A percentile compares a stretch with the other conserved stretches of the same genome.
Conservation (phyloP, 2,113 vertebrate genomes). For the Pseudorectes ferrugineus region DNA sequence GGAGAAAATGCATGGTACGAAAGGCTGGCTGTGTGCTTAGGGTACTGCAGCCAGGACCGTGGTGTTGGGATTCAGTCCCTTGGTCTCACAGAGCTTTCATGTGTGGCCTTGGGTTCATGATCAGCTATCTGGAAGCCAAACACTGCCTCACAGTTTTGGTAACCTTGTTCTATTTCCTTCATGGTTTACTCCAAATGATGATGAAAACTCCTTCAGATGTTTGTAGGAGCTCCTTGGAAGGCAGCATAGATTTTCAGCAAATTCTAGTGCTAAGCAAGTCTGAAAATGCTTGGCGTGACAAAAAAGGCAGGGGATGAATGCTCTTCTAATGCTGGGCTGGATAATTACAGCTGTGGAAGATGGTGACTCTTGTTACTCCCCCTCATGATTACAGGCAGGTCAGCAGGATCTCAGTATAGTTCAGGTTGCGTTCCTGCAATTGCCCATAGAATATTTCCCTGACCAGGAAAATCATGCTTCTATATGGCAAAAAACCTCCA, state of each 20-base stretch:
- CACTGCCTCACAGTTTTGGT: neutral
- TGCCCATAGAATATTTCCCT: neutral
- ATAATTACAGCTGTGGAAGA: neutral
- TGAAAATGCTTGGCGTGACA: neutral
- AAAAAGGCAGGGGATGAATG: neutral
- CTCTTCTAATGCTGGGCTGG: neutral
- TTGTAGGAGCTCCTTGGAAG: neutral
- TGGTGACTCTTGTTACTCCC: neutral
- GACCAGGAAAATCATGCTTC: neutral
- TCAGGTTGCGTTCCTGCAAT: neutral
- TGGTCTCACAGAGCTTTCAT: neutral
- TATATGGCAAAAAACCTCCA: neutral
- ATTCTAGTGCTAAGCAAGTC: neutral
- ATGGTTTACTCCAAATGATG: neutral
- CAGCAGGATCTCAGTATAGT: neutral
- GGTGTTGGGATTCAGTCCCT: neutral
- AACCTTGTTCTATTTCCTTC: neutral
- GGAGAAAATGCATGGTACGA: neutral
- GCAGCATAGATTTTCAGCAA: neutral
- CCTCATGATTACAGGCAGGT: neutral
- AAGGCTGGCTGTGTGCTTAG: neutral
- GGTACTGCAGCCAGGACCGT: fast-evolving
- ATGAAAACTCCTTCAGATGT: neutral
- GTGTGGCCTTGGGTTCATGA: neutral
- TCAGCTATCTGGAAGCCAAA: neutral